Percentiles rank a stretch among this genome's conserved stretches.
Conservation (phyloP, 2,888 invertebrate genomes). For the Xestia rhomboidea region DNA sequence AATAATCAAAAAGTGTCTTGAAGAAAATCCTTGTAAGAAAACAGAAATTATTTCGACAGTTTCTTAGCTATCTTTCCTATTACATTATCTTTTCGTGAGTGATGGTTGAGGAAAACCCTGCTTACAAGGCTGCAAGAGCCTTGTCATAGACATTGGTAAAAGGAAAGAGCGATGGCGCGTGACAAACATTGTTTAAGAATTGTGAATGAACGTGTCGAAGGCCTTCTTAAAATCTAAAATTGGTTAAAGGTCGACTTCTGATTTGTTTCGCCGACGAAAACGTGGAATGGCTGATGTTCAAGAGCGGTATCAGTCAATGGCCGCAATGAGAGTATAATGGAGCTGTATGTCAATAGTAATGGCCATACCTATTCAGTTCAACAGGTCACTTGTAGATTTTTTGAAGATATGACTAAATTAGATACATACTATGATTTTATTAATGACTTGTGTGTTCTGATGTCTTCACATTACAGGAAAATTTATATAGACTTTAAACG, state of each 20-base stretch:
- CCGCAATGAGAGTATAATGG: constrained; percentile 7
- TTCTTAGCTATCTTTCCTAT: constrained; percentile 15
- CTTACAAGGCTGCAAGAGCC: constrained; percentile 54
- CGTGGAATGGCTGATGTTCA: neutral
- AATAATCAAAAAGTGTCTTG: neutral
- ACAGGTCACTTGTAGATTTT: constrained; percentile 7
- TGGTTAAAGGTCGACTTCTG: constrained; percentile 6
- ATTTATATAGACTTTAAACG: no score
- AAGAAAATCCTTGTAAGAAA: constrained; percentile 24
- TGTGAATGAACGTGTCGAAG: constrained; percentile 50
- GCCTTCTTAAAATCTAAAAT: constrained; percentile 36
- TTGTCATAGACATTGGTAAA: constrained; percentile 65
- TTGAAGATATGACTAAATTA: neutral
- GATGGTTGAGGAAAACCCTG: constrained; percentile 54
- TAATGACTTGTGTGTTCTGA: neutral
- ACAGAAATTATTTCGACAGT: constrained; percentile 23
- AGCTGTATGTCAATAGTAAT: constrained; percentile 23
- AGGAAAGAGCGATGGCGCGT: constrained; percentile 50
- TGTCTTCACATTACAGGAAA: neutral
- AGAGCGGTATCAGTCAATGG: neutral
- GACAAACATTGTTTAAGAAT: constrained; percentile 49
- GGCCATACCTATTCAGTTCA: constrained; percentile 6
- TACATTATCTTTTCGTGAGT: constrained; percentile 39
- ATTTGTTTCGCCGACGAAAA: neutral
- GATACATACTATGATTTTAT: neutral